Evolutionary conservation across 2,888 invertebrate species (phyloP).

Genomic region (Agrypnus murinus): DNA sequence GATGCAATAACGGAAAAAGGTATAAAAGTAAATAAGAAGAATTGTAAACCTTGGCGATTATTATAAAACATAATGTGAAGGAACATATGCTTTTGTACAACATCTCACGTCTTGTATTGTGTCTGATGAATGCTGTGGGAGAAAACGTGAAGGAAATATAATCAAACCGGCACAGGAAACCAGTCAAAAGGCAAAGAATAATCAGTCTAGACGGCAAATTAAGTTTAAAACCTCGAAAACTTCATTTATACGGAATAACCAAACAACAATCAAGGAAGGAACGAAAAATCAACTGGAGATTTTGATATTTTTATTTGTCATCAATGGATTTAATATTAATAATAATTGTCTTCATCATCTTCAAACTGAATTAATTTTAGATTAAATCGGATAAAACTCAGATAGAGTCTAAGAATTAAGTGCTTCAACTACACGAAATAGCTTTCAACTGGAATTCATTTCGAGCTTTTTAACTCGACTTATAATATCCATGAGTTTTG

Average conservation of each 20-base stretch:
- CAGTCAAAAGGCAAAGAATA: constrained; percentile 36
- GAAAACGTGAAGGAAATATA: constrained; percentile 56
- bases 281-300: not conserved
- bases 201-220: constrained; percentile 43
- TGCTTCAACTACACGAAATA: constrained; percentile 23
- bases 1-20: constrained; percentile 27
- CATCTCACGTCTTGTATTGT: constrained; percentile 54
- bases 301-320: not conserved
- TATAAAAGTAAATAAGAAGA: constrained; percentile 30
- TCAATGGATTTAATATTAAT: not conserved
- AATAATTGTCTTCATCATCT: not conserved
- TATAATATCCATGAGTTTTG: not conserved
- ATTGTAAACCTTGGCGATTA: constrained; percentile 27
- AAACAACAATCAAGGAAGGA: no score
- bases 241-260: not conserved
- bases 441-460: constrained; percentile 38
- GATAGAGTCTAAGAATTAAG: not conserved
- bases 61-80: constrained; percentile 36
- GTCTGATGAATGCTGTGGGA: constrained; percentile 52
- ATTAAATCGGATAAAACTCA: constrained; percentile 3
- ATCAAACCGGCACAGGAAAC: constrained; percentile 41
- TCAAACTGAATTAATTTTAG: not conserved
- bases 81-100: constrained; percentile 33
- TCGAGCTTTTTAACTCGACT: constrained; percentile 24
- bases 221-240: constrained; percentile 30